Evolutionary conservation across 2,113 vertebrate species (phyloP).

Genomic region (Pangasianodon gigas): DNA sequence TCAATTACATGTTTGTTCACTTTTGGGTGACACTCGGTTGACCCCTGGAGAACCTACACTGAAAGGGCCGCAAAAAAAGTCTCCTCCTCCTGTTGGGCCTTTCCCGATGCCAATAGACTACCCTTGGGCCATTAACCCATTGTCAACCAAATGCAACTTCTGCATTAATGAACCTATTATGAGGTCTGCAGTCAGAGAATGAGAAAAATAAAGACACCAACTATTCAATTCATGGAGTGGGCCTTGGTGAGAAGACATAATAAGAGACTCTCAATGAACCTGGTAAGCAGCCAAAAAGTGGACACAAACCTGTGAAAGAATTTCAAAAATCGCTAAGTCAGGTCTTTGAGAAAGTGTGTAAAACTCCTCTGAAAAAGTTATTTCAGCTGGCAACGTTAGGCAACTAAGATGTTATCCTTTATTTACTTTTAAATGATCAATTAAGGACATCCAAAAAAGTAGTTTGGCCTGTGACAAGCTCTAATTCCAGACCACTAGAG

Average conservation of each 20-base stretch:
- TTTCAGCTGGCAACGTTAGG: not conserved
- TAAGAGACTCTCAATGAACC: conserved; percentile 58
- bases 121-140: conserved; percentile 66
- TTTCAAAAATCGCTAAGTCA: conserved; percentile 25
- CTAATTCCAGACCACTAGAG: too few relatives aligned
- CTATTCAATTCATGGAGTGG: conserved; percentile 63
- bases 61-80: conserved; percentile 59
- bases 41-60: conserved; percentile 61
- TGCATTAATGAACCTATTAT: conserved; percentile 67
- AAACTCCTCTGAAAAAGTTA: not conserved
- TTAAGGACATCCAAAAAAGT: not conserved
- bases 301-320: conserved; percentile 34
- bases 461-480: not conserved
- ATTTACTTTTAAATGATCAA: not conserved
- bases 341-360: not conserved
- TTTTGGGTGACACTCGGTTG: conserved; percentile 62
- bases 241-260: conserved; percentile 55
- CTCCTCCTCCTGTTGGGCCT: conserved; percentile 58
- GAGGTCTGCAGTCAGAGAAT: conserved; percentile 61
- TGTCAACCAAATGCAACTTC: conserved; percentile 68
- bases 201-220: conserved; percentile 62
- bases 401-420: not conserved
- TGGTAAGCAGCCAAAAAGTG: conserved; percentile 41
- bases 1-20: conserved; percentile 70
- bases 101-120: conserved; percentile 62